Evolutionary conservation across 2,888 invertebrate species (phyloP), one percentile per base, ranked within the genome.

Genomic region (Nebria brevicollis): DNA sequence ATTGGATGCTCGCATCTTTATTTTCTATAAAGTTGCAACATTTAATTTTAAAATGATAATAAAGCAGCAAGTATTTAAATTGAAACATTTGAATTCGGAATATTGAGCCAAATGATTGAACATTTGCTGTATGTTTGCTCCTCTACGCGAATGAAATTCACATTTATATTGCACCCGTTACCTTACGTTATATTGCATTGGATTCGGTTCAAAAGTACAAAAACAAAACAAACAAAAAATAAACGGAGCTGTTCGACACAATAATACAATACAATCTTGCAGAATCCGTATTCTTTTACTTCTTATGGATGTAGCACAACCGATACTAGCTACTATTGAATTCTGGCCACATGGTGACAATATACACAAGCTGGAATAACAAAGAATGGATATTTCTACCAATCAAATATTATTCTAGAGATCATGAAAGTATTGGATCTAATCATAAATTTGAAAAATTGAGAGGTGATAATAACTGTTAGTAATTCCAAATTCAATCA

Each of bases 141-240:
- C 13, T 11, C 13, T 2, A 54, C 70, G 26, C 11, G 70, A 70
- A 70, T 70, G 34, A 70, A 70, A 70, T 70, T 70, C 70, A 25
- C 70, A 70, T 70, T 70, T 70, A 11, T 70, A 70, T 70, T 70
- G 70, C 20, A 70, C 25, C 4, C 70, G 70, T 70, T 70, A 25
- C 34, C 11, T 70, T 70, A 70, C 70, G 26, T 54, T 70, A 70
- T 70, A 70, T 70, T 70, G 20, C 70, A 70, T 70, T 54, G 54
- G 54, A 2, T 1, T 54, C 54, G 2, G 54, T 11, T 54, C 54
- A 54, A 54, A 54, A 8, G 54, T 54, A 54, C 54, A 54, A 54
- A 6, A 8, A 54, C 6, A 54, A 20, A 54, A 54, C 54, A 54
- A 54, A 54, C 54, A 54, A 13, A 54, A 54, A 54, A 8, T 54